Evolutionary conservation across 2,888 invertebrate genomes (phyloP), one percentile per base, ranked within the genome.

Genomic region (Cynaeus angustus): DNA sequence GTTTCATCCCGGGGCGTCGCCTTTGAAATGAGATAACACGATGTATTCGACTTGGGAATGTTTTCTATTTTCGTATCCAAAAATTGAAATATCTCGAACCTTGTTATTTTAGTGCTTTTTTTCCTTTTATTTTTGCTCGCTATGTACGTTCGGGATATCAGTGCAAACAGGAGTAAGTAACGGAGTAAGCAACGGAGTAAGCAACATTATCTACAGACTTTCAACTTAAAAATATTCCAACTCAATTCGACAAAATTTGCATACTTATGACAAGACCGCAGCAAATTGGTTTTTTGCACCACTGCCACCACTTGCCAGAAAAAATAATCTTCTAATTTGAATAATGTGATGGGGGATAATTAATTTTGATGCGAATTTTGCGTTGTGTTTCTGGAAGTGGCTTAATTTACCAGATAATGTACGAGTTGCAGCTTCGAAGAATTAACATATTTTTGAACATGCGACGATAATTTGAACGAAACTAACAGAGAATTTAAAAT

Each of bases 11-110:
- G 43, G 58, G 66, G 70, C 70, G 68, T 72, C 68, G 72, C 62
- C 73, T 77, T 74, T 73, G 73, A 74, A 76, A 77, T 74, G 72
- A 75, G 74, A 75, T 75, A 76, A 74, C 75, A 72, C 73, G 70
- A 74, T 72, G 72, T 70, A 68, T 66, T 71, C 77, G 66, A 70
- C 73, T 75, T 66, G 76, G 74, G 73, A 74, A 72, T 74, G 68
- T 71, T 71, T 75, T 71, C 71, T 67, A 66, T 72, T 72, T 68
- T 74, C 70, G 66, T 64, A 66, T 59, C 67, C 68, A 71, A 73
- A 75, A 77, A 74, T 74, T 75, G 74, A 75, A 75, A 75, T 72
- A 73, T 59, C 59, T 68, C 48, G 26, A 58, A 26, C 50, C 58
- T 56, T 45, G 59, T 65, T 58, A 58, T 53, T 66, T 55, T 46